A percentile compares a stretch with the other conserved stretches of the same genome.
Conservation (phyloP, 2,797 vertebrate genomes). For the Hypotaenidia philippensis region DNA sequence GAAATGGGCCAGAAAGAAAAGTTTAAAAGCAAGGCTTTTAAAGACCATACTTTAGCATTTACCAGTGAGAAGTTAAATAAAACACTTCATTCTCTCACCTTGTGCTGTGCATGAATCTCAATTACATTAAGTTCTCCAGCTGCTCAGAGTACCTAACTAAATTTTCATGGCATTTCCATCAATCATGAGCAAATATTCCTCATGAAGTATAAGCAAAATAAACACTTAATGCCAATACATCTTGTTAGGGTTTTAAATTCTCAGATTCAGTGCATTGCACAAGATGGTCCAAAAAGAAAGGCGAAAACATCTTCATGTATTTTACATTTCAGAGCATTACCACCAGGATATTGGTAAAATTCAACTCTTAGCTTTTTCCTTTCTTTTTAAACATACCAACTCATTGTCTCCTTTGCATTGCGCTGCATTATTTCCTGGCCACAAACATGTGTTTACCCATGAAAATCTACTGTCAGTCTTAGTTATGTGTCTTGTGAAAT, state of each 20-base stretch:
- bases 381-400: not conserved
- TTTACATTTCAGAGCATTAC: not conserved
- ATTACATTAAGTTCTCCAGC: not conserved
- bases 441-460: constrained; percentile 53
- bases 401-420: constrained; percentile 2
- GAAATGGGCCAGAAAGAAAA: not conserved
- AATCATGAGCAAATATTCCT: not conserved
- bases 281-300: not conserved
- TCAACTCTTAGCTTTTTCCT: not conserved
- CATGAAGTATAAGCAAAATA: not conserved
- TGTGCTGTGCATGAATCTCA: not conserved
- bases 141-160: not conserved
- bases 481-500: constrained; percentile 63
- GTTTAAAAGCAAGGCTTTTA: not conserved
- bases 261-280: not conserved
- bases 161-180: not conserved
- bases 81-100: not conserved
- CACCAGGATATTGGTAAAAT: not conserved
- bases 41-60: not conserved
- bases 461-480: constrained; percentile 61
- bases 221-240: not conserved
- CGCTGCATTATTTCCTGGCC: constrained; percentile 46
- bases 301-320: not conserved
- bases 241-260: not conserved
- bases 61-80: not conserved